A percentile compares a stretch with the other conserved stretches of the same genome.
Evolutionary conservation across 2,797 vertebrate species (phyloP).

Genomic region (Melanogrammus aeglefinus): DNA sequence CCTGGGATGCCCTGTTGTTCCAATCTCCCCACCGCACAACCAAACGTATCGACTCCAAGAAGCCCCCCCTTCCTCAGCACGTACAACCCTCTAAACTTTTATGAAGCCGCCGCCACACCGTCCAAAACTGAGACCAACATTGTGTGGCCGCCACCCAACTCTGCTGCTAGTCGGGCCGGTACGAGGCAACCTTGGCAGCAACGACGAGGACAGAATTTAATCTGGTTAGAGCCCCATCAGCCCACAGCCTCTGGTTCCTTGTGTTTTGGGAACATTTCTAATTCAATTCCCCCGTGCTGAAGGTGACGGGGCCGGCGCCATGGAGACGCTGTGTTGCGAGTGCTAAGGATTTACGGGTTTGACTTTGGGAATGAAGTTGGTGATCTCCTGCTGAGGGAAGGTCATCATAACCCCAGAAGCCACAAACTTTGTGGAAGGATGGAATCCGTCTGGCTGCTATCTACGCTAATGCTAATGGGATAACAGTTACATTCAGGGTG

Average conservation of each 20-base stretch:
- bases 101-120: neutral
- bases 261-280: slow-evolving; percentile 22
- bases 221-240: slow-evolving; percentile 58
- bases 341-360: slow-evolving; percentile 28
- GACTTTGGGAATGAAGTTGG: slow-evolving; percentile 22
- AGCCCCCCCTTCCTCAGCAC: no score
- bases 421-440: neutral
- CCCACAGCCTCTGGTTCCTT: slow-evolving; percentile 18
- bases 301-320: neutral
- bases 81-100: no score
- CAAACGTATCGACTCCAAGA: neutral
- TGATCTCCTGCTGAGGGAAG: neutral
- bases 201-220: slow-evolving; percentile 38
- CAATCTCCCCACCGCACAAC: neutral
- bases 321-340: slow-evolving; percentile 6
- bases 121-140: slow-evolving; percentile 7
- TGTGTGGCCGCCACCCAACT: neutral
- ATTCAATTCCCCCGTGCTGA: slow-evolving; percentile 21
- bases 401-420: neutral
- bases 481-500: neutral
- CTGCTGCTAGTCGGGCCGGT: slow-evolving; percentile 7
- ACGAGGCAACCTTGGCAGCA: slow-evolving; percentile 44
- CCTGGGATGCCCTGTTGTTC: neutral
- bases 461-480: neutral
- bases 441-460: neutral